Percentiles rank a stretch among this genome's conserved stretches.
Conservation (phyloP, 2,113 vertebrate species). For the Pelmatolapia mariae region DNA sequence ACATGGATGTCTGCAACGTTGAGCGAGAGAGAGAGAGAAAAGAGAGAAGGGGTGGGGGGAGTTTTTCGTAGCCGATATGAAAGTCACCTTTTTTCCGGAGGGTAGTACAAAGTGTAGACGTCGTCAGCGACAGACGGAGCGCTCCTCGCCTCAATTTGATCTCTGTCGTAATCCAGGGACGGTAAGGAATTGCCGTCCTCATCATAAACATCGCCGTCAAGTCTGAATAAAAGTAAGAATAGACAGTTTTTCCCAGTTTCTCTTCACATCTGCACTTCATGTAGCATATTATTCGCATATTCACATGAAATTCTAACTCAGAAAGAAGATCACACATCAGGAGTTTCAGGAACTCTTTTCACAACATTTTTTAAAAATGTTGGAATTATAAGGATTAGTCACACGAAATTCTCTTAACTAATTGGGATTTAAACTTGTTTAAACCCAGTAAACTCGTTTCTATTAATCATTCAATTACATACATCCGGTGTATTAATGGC, state of each 20-base stretch:
- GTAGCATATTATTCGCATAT: not conserved
- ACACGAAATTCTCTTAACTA: not conserved
- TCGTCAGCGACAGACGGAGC: conserved; percentile 77
- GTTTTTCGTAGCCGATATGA: not conserved
- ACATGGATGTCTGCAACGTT: conserved; percentile 2
- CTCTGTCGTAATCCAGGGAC: conserved; percentile 81
- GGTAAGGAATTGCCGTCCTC: conserved; percentile 82
- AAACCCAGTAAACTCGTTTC: not conserved
- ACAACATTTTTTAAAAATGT: not conserved
- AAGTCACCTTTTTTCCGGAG: conserved; percentile 83
- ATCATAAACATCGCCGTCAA: conserved; percentile 85
- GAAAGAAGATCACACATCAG: not conserved
- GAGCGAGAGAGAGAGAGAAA: not conserved
- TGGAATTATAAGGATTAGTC: not conserved
- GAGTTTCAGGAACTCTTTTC: not conserved
- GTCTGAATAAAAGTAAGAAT: conserved; percentile 61
- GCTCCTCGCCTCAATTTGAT: conserved; percentile 77
- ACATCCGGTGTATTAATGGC: not conserved
- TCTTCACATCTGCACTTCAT: not conserved
- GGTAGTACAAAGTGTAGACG: conserved; percentile 79
- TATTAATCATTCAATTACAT: conserved; percentile 2
- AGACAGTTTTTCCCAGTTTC: not conserved
- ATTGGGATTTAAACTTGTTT: not conserved
- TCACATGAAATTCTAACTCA: not conserved
- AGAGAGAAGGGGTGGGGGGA: not conserved